phyloP scores from a whole-genome alignment of 1,140 invertebrate genomes.

The Drosophila varians region DNA sequence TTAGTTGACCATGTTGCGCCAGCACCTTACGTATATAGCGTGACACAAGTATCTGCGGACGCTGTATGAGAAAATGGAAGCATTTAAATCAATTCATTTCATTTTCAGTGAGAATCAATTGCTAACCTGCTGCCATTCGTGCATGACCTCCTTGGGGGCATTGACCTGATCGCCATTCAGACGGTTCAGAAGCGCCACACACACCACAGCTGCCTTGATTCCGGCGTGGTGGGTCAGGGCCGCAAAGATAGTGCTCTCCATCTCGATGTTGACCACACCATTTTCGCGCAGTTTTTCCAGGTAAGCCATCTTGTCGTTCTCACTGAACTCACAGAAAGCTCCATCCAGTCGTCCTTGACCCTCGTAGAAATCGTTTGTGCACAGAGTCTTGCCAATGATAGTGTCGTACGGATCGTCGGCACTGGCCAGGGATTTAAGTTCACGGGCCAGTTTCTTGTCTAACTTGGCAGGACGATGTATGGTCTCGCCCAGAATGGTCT shows the following conservation, averaged over 20 bases:
- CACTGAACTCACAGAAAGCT: slow-evolving; percentile 97
- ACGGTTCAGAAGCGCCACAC: slow-evolving; percentile 96
- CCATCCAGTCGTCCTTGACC: slow-evolving; percentile 97
- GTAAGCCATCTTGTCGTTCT: slow-evolving; percentile 95
- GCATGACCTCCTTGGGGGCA: slow-evolving; percentile 93
- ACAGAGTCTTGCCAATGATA: slow-evolving; percentile 96
- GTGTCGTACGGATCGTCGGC: slow-evolving; percentile 93
- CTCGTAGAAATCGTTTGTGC: slow-evolving; percentile 99
- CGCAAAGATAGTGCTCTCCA: slow-evolving; percentile 95
- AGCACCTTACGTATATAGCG: slow-evolving; percentile 94
- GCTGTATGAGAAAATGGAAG: slow-evolving; percentile 67
- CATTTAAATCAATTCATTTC: background rate
- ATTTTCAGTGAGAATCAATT: too few species aligned
- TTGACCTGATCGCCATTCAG: slow-evolving; percentile 97
- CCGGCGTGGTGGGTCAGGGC: slow-evolving; percentile 97
- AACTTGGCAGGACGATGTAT: slow-evolving; percentile 92
- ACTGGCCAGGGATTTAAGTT: slow-evolving; percentile 89
- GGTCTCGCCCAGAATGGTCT: slow-evolving; percentile 95
- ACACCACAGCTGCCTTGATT: slow-evolving; percentile 95
- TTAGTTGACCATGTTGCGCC: slow-evolving; percentile 88
- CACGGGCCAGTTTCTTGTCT: slow-evolving; percentile 91
- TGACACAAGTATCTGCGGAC: slow-evolving; percentile 94
- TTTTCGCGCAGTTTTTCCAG: slow-evolving; percentile 89
- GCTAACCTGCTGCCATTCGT: slow-evolving; percentile 92
- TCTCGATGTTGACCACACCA: slow-evolving; percentile 98